These are phyloP conservation scores for Crax fasciolata DNA, from an alignment of 2,797 vertebrate genomes.

Conservation along the genomic window DNA sequence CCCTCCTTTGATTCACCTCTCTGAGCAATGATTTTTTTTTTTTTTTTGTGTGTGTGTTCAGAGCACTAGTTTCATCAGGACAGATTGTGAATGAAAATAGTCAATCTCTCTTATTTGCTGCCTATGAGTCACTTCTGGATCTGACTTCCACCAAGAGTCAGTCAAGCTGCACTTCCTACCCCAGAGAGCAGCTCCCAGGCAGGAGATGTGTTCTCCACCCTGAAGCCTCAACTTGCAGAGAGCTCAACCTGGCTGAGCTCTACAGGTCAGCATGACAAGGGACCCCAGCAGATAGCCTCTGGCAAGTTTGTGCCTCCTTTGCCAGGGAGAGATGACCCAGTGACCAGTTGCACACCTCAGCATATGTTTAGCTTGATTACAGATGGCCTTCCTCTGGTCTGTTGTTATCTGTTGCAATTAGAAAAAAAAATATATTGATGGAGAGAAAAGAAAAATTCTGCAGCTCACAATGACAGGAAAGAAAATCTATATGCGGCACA, in stretches of 20 bases:
- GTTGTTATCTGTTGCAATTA: background rate
- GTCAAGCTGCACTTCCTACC: background rate
- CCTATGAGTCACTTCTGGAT: background rate
- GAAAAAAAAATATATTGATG: background rate
- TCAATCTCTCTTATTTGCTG: background rate
- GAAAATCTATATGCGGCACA: background rate
- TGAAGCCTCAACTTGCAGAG: background rate
- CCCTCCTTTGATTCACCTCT: background rate
- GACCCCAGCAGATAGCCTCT: too few relatives aligned
- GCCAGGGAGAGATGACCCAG: background rate
- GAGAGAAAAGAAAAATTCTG: background rate
- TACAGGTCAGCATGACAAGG: too few relatives aligned
- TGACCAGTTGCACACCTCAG: background rate
- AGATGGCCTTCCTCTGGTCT: background rate
- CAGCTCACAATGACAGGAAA: background rate
- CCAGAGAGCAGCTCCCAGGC: background rate
- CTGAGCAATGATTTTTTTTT: background rate
- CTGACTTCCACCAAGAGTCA: background rate
- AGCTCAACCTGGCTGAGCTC: background rate
- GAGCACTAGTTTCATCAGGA: background rate
- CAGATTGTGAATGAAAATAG: background rate
- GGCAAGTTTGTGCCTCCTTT: too few relatives aligned
- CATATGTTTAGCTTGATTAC: background rate
- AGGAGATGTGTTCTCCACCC: background rate
- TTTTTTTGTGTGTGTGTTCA: background rate